phyloP scores from a whole-genome alignment of 2,888 invertebrate genomes.

The Heterodera filipjevi region DNA sequence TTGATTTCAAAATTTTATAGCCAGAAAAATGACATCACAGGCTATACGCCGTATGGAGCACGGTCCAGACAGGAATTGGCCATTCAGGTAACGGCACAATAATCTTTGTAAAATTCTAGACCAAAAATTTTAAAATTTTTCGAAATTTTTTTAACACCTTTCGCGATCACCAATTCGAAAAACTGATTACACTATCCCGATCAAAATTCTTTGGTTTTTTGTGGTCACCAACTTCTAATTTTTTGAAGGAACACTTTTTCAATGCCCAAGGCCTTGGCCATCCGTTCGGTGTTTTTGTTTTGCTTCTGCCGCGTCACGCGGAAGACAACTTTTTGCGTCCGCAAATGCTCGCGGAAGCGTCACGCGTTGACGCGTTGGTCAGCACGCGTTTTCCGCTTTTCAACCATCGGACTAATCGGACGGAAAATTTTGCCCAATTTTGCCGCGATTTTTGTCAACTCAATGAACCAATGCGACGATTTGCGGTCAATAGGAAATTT shows the following conservation, averaged over 20 bases:
- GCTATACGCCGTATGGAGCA: conserved; percentile 43
- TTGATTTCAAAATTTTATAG: conserved; percentile 28
- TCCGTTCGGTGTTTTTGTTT: conserved; percentile 30
- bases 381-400: conserved; percentile 50
- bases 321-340: conserved; percentile 27
- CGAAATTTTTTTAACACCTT: no score
- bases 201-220: not conserved
- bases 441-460: conserved; percentile 52
- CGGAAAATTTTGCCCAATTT: conserved; percentile 52
- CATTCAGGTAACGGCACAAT: conserved; percentile 24
- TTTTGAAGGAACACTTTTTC: conserved; percentile 23
- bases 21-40: conserved; percentile 55
- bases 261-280: conserved; percentile 26
- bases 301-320: conserved; percentile 25
- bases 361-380: conserved; percentile 43
- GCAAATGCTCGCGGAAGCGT: conserved; percentile 19
- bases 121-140: no score
- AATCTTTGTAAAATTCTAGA: no score
- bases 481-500: conserved; percentile 45
- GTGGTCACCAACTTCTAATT: not conserved
- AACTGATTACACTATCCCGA: not conserved
- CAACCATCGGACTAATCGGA: conserved; percentile 44
- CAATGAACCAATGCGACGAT: conserved; percentile 53
- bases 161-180: no score
- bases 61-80: conserved; percentile 43